phyloP scores from a whole-genome alignment of 1,140 invertebrate genomes.

The Drosophila hydei region DNA sequence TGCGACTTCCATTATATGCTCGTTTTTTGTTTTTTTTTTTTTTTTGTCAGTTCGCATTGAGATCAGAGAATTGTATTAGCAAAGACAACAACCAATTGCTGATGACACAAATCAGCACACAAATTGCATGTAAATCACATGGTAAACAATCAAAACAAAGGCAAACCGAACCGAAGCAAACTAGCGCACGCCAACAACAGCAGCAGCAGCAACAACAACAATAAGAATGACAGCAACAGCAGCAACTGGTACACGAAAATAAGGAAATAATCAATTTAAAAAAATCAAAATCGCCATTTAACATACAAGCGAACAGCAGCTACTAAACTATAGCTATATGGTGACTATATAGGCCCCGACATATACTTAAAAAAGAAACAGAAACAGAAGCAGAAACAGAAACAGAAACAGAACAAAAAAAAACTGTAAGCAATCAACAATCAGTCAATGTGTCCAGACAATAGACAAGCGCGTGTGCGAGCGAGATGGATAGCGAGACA shows the following conservation, averaged over 20 bases:
- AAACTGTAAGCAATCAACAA: slow-evolving; percentile 61
- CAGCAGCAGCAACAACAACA: slow-evolving; percentile 37
- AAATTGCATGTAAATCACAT: slow-evolving; percentile 56
- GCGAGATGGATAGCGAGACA: slow-evolving; percentile 27
- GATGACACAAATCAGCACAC: slow-evolving; percentile 36
- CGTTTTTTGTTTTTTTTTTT: neutral
- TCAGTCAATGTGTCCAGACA: slow-evolving; percentile 62
- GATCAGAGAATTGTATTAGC: slow-evolving; percentile 32
- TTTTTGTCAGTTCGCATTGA: slow-evolving; percentile 38
- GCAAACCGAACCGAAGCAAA: slow-evolving; percentile 66
- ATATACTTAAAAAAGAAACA: slow-evolving; percentile 14
- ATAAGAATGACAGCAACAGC: slow-evolving; percentile 2
- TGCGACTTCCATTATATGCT: slow-evolving; percentile 1
- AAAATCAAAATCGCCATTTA: slow-evolving; percentile 82
- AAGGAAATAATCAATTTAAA: slow-evolving; percentile 83
- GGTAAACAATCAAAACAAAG: slow-evolving; percentile 40
- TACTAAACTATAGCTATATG: slow-evolving; percentile 52
- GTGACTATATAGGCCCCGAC: slow-evolving; percentile 35
- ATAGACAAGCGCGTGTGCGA: slow-evolving; percentile 23
- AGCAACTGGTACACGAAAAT: slow-evolving; percentile 71
- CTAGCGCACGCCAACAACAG: slow-evolving; percentile 54
- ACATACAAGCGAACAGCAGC: slow-evolving; percentile 47
- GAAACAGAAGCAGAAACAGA: slow-evolving; percentile 15
- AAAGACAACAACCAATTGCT: slow-evolving; percentile 50
- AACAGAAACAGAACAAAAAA: slow-evolving; percentile 2